Conservation (phyloP, 2,797 vertebrate species). For the Myotis daubentonii region DNA sequence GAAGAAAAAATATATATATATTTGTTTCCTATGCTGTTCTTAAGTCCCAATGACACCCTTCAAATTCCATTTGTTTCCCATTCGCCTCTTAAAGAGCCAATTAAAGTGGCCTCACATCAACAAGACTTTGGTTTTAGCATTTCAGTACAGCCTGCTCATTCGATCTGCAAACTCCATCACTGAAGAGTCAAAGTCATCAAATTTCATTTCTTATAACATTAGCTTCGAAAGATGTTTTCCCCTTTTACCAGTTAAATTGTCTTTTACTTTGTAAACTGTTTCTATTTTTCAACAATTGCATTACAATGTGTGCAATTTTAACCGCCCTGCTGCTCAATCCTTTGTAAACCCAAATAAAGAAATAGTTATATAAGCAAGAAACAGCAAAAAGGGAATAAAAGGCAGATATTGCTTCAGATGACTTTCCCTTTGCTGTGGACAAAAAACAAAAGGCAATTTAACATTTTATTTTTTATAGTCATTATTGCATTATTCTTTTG, state of each 20-base stretch:
- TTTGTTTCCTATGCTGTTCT: not conserved
- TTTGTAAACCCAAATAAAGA: conserved; percentile 75
- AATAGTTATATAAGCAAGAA: conserved; percentile 71
- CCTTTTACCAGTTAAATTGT: conserved; percentile 68
- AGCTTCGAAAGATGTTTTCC: conserved; percentile 59
- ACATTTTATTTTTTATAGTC: conserved; percentile 61
- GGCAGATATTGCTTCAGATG: conserved; percentile 61
- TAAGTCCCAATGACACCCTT: not conserved
- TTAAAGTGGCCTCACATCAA: not conserved
- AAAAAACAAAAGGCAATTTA: conserved; percentile 58
- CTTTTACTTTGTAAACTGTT: conserved; percentile 75
- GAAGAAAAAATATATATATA: not conserved
- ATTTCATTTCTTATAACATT: conserved; percentile 72
- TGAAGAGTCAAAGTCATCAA: conserved; percentile 52
- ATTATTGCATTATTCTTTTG: conserved; percentile 66
- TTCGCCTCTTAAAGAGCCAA: not conserved
- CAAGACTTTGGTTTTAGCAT: not conserved
- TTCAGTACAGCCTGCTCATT: not conserved
- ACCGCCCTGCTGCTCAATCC: conserved; percentile 68
- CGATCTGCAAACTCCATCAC: not conserved
- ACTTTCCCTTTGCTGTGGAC: conserved; percentile 55
- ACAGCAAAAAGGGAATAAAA: conserved; percentile 73
- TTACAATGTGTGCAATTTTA: conserved; percentile 73
- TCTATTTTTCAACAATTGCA: conserved; percentile 77
- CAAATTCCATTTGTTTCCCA: not conserved